These are phyloP conservation scores for Ophion costatus DNA, from an alignment of 2,888 invertebrate species.

Conservation along the genomic window DNA sequence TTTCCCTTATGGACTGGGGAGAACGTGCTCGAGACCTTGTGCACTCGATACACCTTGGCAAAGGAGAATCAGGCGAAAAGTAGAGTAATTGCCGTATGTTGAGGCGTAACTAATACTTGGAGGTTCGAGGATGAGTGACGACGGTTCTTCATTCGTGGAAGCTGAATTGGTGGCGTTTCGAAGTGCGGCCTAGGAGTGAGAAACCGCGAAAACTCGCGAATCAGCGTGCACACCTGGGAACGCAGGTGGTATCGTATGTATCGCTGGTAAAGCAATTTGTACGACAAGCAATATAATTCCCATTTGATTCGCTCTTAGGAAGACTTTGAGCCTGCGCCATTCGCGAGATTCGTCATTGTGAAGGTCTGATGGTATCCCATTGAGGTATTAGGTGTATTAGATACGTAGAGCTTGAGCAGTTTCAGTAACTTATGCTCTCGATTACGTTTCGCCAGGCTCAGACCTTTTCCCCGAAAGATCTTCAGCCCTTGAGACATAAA, in stretches of 20 bases:
- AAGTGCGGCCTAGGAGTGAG: neutral
- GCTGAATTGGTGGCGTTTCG: neutral
- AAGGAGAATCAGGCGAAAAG: neutral
- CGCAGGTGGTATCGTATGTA: neutral
- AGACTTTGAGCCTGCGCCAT: conserved; percentile 23
- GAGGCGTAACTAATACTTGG: neutral
- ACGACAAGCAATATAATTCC: neutral
- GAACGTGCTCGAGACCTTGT: too few relatives aligned
- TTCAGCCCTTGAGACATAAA: conserved; percentile 50
- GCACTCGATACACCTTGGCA: neutral
- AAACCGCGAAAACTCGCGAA: conserved; percentile 18
- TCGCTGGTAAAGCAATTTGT: conserved; percentile 29
- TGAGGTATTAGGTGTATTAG: conserved; percentile 28
- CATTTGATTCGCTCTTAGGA: conserved; percentile 18
- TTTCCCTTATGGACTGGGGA: neutral
- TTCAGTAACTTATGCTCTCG: conserved; percentile 24
- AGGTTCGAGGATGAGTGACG: conserved; percentile 12
- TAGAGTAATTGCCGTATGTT: neutral
- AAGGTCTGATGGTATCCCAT: neutral
- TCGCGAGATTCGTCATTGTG: conserved; percentile 10
- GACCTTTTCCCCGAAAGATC: conserved; percentile 29
- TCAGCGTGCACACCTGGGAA: neutral
- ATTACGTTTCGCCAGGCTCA: conserved; percentile 16
- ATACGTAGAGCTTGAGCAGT: conserved; percentile 29
- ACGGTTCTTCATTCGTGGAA: neutral